Conservation (phyloP, 2,797 vertebrate species). For the Sebastes hopkinsi region DNA sequence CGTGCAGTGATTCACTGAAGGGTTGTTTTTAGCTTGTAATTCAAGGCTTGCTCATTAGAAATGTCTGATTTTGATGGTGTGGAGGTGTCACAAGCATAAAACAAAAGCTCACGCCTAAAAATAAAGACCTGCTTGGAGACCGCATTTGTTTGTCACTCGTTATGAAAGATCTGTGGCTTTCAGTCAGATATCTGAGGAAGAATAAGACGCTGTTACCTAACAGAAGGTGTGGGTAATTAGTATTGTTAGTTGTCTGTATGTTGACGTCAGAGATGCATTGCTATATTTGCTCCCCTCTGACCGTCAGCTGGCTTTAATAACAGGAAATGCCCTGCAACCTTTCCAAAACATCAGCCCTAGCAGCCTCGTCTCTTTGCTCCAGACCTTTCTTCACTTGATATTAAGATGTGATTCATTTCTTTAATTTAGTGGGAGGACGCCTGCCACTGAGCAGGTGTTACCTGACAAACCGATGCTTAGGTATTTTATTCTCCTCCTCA, state of each 20-base stretch:
- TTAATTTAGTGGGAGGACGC: conserved; percentile 30
- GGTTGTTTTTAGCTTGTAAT: conserved; percentile 35
- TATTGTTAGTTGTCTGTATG: conserved; percentile 9
- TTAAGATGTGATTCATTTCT: conserved; percentile 12
- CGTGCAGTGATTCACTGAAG: conserved; percentile 18
- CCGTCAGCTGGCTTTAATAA: conserved; percentile 25
- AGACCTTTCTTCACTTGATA: conserved; percentile 22
- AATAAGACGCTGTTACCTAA: conserved; percentile 37
- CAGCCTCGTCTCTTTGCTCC: background rate
- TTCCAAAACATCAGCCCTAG: conserved; percentile 4
- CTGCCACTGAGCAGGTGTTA: conserved; percentile 36
- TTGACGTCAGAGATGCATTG: background rate
- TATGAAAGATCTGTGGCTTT: conserved; percentile 17
- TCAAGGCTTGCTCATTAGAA: conserved; percentile 48
- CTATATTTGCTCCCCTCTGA: background rate
- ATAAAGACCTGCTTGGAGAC: conserved; percentile 38
- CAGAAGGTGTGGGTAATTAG: background rate
- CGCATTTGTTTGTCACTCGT: conserved; percentile 2
- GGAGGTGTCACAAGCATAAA: conserved; percentile 46
- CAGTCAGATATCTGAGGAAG: conserved; percentile 8
- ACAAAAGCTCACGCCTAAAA: conserved; percentile 54
- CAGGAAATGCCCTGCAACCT: conserved; percentile 38
- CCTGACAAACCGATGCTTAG: conserved; percentile 16
- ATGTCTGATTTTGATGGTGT: conserved; percentile 40
- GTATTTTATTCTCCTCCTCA: conserved; percentile 12